Conservation (phyloP, 2,113 vertebrate species). For the Theristicus caerulescens region DNA sequence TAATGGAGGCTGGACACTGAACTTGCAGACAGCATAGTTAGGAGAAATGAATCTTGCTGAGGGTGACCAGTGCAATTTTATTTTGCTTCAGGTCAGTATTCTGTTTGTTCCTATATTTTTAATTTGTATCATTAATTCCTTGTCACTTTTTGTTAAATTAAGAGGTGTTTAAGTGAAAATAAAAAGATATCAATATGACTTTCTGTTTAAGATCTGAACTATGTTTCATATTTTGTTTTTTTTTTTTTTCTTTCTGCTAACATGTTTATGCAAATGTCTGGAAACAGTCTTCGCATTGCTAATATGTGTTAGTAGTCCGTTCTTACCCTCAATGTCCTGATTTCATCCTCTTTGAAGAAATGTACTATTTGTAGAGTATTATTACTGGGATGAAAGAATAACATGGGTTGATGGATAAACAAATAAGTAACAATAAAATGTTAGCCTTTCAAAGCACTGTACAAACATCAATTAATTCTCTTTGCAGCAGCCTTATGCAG, state of each 20-base stretch:
- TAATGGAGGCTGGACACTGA: neutral
- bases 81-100: neutral
- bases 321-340: neutral
- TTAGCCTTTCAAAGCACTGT: constrained; percentile 2
- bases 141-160: neutral
- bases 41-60: neutral
- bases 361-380: neutral
- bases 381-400: neutral
- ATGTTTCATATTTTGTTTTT: neutral
- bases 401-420: constrained; percentile 12
- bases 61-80: neutral
- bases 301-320: neutral
- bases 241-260: neutral
- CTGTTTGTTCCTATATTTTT: neutral
- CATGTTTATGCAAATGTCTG: neutral
- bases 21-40: neutral
- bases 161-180: neutral
- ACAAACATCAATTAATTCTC: constrained; percentile 43
- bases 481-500: neutral
- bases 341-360: neutral
- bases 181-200: neutral
- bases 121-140: neutral
- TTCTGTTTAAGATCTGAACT: neutral
- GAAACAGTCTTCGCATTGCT: neutral
- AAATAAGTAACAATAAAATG: constrained; percentile 20